Conservation (phyloP, 1,140 invertebrate genomes). For the Drosophila navojoa region DNA sequence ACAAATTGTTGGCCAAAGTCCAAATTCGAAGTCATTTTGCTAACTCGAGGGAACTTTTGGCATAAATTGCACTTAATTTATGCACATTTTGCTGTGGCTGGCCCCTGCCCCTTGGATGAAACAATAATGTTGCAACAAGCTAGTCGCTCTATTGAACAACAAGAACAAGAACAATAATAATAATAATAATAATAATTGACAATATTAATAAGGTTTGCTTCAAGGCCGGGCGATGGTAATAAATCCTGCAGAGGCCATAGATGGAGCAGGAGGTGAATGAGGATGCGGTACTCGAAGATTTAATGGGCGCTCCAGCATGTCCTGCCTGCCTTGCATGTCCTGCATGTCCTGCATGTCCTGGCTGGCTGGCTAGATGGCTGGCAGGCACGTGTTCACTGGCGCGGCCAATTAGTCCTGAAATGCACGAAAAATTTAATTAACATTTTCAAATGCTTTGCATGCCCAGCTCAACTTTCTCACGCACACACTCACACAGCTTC, state of each 20-base stretch:
- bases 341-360: constrained; percentile 7
- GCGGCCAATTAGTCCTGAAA: constrained; percentile 65
- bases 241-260: background rate
- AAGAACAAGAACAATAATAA: constrained; percentile 10
- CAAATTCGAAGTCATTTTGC: constrained; percentile 21
- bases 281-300: no score
- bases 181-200: constrained; percentile 55
- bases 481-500: constrained; percentile 6
- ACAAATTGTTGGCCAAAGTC: background rate
- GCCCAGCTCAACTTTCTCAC: constrained; percentile 34
- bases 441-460: constrained; percentile 75
- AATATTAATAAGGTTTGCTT: constrained; percentile 25
- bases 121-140: constrained; percentile 36
- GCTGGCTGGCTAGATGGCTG: constrained; percentile 12
- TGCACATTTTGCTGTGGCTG: constrained; percentile 39
- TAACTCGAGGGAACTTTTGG: constrained; percentile 48
- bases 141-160: constrained; percentile 27
- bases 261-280: no score
- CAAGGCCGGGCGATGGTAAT: constrained; percentile 35
- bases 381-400: constrained; percentile 29
- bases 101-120: constrained; percentile 12
- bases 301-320: background rate
- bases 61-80: constrained; percentile 74
- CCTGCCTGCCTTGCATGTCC: background rate
- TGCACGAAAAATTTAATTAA: constrained; percentile 76